Conservation (phyloP, 1,140 invertebrate species). For the Drosophila murphyi region DNA sequence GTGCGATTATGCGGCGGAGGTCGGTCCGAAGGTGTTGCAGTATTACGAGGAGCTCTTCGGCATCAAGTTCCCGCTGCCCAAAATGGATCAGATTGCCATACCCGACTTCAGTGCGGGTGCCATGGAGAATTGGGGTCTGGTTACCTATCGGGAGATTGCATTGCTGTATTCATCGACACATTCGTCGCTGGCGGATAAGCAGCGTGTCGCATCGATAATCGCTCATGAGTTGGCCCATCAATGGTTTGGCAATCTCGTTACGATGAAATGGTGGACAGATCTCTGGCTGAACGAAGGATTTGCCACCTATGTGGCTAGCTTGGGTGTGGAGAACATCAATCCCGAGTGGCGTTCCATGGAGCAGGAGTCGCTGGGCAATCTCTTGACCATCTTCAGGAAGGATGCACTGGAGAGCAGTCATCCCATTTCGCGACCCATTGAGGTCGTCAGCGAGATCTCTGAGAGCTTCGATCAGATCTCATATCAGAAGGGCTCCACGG, state of each 20-base stretch:
- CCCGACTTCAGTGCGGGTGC: constrained; percentile 91
- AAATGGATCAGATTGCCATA: constrained; percentile 91
- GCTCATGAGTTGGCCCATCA: constrained; percentile 93
- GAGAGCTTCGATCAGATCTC: constrained; percentile 96
- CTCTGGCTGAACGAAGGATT: constrained; percentile 96
- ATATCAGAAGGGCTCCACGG: constrained; percentile 92
- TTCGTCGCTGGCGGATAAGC: constrained; percentile 87
- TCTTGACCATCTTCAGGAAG: constrained; percentile 85
- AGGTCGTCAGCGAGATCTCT: constrained; percentile 91
- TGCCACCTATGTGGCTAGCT: constrained; percentile 89
- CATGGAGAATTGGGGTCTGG: constrained; percentile 92
- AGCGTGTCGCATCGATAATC: constrained; percentile 89
- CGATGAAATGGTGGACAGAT: constrained; percentile 93
- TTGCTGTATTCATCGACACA: constrained; percentile 82
- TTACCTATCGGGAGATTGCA: constrained; percentile 81
- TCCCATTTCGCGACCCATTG: constrained; percentile 87
- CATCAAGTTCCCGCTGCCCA: constrained; percentile 88
- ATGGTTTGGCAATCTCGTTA: constrained; percentile 91
- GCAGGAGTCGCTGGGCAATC: constrained; percentile 87
- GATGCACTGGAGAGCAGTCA: constrained; percentile 87
- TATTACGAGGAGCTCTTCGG: constrained; percentile 91
- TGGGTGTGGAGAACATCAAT: constrained; percentile 87
- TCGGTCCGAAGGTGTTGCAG: constrained; percentile 86
- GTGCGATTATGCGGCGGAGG: constrained; percentile 87
- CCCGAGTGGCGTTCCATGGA: constrained; percentile 88